These are phyloP conservation scores for Nettapus auritus DNA, from an alignment of 2,113 vertebrate genomes.

Conservation along the genomic window DNA sequence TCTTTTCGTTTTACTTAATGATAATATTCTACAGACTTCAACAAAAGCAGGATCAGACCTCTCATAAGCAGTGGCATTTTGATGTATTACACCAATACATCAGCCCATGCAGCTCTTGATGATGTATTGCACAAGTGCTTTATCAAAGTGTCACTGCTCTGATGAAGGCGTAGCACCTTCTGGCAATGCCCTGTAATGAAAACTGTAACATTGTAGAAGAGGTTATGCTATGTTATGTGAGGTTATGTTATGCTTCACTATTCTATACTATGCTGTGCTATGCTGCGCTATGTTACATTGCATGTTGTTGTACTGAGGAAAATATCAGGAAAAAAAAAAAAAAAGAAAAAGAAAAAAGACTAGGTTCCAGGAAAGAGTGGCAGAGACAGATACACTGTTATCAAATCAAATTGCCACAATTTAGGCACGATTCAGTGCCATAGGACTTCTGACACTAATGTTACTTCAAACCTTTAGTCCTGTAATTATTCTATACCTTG, in stretches of 20 bases:
- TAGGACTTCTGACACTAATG: not conserved
- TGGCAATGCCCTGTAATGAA: not conserved
- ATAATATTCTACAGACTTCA: not conserved
- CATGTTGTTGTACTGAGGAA: not conserved
- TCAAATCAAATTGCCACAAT: not conserved
- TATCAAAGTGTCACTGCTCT: conserved; percentile 60
- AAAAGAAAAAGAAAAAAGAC: not conserved
- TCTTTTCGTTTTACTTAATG: not conserved
- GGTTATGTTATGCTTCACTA: not conserved
- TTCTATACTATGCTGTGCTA: not conserved
- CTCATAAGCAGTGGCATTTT: conserved; percentile 47
- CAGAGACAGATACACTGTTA: fast-evolving
- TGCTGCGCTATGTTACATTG: not conserved
- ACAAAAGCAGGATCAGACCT: conserved; percentile 8
- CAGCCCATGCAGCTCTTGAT: conserved; percentile 40
- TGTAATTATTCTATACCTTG: not conserved
- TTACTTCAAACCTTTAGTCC: not conserved
- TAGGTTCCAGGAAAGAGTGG: not conserved
- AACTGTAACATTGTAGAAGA: not conserved
- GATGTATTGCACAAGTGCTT: conserved; percentile 51
- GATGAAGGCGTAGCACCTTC: conserved; percentile 50
- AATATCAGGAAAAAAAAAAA: not conserved
- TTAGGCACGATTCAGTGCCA: not conserved
- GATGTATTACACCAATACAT: conserved; percentile 66
- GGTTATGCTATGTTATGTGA: not conserved